phyloP scores from a whole-genome alignment of 1,140 invertebrate species.

The Catajapyx aquilonaris region DNA sequence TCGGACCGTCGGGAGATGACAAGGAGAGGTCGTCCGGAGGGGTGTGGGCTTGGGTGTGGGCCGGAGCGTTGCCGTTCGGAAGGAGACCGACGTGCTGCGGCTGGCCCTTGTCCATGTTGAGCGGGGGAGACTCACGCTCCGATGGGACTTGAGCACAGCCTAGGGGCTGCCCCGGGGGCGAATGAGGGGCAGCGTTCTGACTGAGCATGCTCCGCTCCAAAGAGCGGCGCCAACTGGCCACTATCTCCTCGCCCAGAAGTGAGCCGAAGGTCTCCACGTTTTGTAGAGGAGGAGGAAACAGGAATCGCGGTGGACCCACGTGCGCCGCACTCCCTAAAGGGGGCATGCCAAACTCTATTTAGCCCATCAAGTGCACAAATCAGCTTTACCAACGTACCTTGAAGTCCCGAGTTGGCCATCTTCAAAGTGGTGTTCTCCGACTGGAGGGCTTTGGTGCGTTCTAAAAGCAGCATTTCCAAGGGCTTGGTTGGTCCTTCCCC shows the following conservation, averaged over 20 bases:
- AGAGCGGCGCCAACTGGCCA: slow-evolving; percentile 49
- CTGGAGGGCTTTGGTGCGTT: slow-evolving; percentile 49
- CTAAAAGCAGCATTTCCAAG: slow-evolving; percentile 51
- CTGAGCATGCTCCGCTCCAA: slow-evolving; percentile 38
- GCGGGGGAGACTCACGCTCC: neutral
- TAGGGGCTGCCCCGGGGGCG: slow-evolving; percentile 16
- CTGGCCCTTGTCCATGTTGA: no score
- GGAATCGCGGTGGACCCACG: slow-evolving; percentile 7
- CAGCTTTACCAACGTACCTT: slow-evolving; percentile 17
- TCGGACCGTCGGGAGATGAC: slow-evolving; percentile 2
- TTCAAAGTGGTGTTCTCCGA: slow-evolving; percentile 26
- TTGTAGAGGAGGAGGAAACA: slow-evolving; percentile 34
- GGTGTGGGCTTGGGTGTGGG: slow-evolving; percentile 10
- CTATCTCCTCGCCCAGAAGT: slow-evolving; percentile 50
- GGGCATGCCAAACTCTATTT: no score
- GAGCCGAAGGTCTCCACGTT: slow-evolving; percentile 42
- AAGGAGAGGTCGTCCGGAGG: slow-evolving; percentile 8
- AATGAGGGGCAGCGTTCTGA: slow-evolving; percentile 15
- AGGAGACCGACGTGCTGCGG: neutral
- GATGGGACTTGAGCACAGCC: slow-evolving; percentile 11
- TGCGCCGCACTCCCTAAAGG: neutral
- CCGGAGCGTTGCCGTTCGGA: slow-evolving; percentile 9
- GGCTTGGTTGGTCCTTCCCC: slow-evolving; percentile 30
- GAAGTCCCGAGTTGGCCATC: slow-evolving; percentile 17
- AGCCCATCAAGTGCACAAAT: no score